phyloP scores from a whole-genome alignment of 2,797 vertebrate species.

The Thripadectes ignobilis region DNA sequence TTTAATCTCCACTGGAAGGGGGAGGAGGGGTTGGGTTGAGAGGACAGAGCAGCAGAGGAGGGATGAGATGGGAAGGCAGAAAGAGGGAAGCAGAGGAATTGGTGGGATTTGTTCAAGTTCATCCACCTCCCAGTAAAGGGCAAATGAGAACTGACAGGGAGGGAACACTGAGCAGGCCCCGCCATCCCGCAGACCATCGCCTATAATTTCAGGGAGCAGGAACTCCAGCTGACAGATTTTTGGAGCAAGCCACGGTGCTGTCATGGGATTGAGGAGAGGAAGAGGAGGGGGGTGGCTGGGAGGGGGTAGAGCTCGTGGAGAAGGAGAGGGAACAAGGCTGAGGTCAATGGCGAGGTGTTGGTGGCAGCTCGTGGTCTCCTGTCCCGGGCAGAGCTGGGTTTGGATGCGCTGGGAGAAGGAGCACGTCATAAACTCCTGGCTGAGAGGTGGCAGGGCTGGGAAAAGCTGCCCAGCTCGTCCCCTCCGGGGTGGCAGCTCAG shows the following conservation, averaged over 20 bases:
- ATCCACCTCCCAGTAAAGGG: background rate
- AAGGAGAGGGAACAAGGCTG: background rate
- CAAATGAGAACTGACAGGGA: background rate
- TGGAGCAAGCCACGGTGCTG: background rate
- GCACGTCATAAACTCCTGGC: background rate
- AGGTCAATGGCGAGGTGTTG: background rate
- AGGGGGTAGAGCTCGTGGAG: background rate
- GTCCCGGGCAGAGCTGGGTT: accelerated
- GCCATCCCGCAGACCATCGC: background rate
- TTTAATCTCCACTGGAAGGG: background rate
- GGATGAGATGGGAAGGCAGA: background rate
- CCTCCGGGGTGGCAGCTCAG: background rate
- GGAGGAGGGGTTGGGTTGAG: background rate
- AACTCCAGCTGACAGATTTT: conserved; percentile 28
- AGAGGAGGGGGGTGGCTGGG: background rate
- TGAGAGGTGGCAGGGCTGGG: background rate
- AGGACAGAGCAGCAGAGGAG: background rate
- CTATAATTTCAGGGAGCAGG: conserved; percentile 12
- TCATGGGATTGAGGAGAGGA: background rate
- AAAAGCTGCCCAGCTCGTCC: background rate
- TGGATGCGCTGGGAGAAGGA: background rate
- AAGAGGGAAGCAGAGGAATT: background rate
- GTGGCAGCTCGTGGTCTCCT: background rate
- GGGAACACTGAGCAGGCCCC: conserved; percentile 21
- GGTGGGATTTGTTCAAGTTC: background rate